Percentiles rank a stretch among this genome's conserved stretches.
Conservation (phyloP, 1,140 invertebrate species). For the Lasioglossum baleicum region DNA sequence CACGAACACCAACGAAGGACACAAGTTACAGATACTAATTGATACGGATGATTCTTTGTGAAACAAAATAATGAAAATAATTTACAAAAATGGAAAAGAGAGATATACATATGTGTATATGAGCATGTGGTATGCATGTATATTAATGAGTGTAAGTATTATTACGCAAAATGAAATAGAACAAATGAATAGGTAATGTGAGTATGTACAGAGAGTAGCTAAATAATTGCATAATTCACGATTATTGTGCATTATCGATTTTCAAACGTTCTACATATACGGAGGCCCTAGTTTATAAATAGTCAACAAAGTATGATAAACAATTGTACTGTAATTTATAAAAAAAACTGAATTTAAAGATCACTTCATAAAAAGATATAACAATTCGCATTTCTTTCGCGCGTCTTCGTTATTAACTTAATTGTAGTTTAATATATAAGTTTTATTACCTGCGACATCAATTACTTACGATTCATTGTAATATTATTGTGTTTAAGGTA, state of each 20-base stretch:
- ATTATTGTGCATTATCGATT: conserved; percentile 21
- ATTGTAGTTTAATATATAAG: not conserved
- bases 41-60: conserved; percentile 27
- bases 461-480: not conserved
- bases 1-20: not conserved
- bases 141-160: conserved; percentile 38
- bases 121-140: conserved; percentile 19
- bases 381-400: no score
- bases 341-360: not conserved
- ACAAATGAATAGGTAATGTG: conserved; percentile 8
- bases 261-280: not conserved
- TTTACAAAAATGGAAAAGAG: no score
- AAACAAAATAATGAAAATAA: conserved; percentile 5
- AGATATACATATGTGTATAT: no score
- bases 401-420: not conserved
- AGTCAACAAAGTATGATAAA: not conserved
- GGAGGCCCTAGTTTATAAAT: not conserved
- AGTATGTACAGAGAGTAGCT: conserved; percentile 33
- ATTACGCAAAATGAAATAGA: conserved; percentile 22
- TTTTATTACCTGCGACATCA: not conserved
- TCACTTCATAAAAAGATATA: not conserved
- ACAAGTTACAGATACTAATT: not conserved
- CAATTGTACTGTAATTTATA: conserved; percentile 2
- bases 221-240: conserved; percentile 23
- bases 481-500: no score